These are phyloP conservation scores for Antrozous pallidus DNA, from an alignment of 2,797 vertebrate genomes.

Conservation along the genomic window DNA sequence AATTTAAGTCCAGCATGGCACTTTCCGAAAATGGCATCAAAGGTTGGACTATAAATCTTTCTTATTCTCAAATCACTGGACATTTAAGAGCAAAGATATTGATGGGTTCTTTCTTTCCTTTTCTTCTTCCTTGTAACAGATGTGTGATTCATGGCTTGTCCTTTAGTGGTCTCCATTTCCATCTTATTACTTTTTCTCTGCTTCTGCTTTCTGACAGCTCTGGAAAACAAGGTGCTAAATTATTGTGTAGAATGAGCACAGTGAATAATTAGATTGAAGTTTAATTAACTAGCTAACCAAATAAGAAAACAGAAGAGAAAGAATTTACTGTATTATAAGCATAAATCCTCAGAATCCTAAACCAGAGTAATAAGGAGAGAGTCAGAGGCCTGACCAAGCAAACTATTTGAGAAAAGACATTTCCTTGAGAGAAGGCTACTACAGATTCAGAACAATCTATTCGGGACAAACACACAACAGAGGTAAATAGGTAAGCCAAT, in stretches of 20 bases:
- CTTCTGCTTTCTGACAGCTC: slow-evolving; percentile 75
- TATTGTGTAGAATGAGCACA: slow-evolving; percentile 67
- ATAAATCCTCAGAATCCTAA: slow-evolving; percentile 59
- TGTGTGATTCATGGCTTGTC: slow-evolving; percentile 65
- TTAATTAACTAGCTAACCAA: slow-evolving; percentile 75
- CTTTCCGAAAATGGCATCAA: slow-evolving; percentile 65
- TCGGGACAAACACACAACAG: neutral
- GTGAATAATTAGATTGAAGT: slow-evolving; percentile 66
- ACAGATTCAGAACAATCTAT: slow-evolving; percentile 52
- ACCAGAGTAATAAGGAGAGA: slow-evolving; percentile 29
- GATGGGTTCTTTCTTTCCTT: slow-evolving; percentile 73
- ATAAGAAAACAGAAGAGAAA: slow-evolving; percentile 56
- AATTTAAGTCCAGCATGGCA: slow-evolving; percentile 50
- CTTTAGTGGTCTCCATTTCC: slow-evolving; percentile 58
- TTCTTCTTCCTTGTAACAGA: slow-evolving; percentile 67
- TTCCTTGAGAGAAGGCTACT: slow-evolving; percentile 57
- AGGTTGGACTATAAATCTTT: slow-evolving; percentile 65
- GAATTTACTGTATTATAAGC: slow-evolving; percentile 12
- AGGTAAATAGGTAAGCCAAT: neutral
- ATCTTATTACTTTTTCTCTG: slow-evolving; percentile 71
- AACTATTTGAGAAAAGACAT: slow-evolving; percentile 38
- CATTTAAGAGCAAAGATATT: slow-evolving; percentile 60
- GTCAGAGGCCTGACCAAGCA: slow-evolving; percentile 61
- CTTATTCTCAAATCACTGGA: slow-evolving; percentile 49
- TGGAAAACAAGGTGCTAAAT: slow-evolving; percentile 78